These are phyloP conservation scores for Melanocharis versteri DNA, from an alignment of 2,113 vertebrate genomes.

Conservation along the genomic window DNA sequence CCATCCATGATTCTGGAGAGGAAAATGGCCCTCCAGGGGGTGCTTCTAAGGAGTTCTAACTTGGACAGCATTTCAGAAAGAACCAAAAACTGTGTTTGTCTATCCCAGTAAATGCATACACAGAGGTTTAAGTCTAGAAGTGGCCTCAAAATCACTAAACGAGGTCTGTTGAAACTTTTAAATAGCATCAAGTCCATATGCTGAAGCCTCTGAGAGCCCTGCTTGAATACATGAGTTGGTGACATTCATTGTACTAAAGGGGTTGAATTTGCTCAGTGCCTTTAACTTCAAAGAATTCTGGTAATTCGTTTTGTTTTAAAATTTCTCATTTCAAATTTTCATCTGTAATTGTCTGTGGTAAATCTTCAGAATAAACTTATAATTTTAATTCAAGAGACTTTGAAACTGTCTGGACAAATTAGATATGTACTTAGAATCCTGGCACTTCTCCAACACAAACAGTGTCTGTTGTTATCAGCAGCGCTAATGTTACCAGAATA, in stretches of 20 bases:
- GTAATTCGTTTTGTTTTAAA: background rate
- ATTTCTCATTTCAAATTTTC: background rate
- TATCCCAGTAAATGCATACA: background rate
- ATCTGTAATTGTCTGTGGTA: conserved; percentile 17
- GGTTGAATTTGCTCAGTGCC: background rate
- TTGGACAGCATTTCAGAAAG: background rate
- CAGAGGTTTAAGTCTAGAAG: background rate
- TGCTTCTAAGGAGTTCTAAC: background rate
- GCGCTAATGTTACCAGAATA: conserved; percentile 45
- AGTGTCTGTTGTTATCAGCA: conserved; percentile 57
- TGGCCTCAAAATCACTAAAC: background rate
- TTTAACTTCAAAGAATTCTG: background rate
- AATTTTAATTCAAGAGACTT: conserved; percentile 47
- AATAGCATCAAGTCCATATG: background rate
- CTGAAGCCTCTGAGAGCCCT: background rate
- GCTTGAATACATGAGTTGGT: background rate
- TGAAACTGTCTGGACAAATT: conserved; percentile 61
- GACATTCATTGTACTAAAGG: background rate
- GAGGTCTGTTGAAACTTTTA: background rate
- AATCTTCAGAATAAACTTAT: conserved; percentile 23
- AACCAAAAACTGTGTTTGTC: background rate
- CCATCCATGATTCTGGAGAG: background rate
- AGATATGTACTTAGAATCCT: conserved; percentile 34
- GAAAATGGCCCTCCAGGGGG: background rate
- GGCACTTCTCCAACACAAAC: conserved; percentile 55